A percentile compares a stretch with the other conserved stretches of the same genome.
Conservation (phyloP, 2,113 vertebrate species). For the Pelecanoides urinatrix region DNA sequence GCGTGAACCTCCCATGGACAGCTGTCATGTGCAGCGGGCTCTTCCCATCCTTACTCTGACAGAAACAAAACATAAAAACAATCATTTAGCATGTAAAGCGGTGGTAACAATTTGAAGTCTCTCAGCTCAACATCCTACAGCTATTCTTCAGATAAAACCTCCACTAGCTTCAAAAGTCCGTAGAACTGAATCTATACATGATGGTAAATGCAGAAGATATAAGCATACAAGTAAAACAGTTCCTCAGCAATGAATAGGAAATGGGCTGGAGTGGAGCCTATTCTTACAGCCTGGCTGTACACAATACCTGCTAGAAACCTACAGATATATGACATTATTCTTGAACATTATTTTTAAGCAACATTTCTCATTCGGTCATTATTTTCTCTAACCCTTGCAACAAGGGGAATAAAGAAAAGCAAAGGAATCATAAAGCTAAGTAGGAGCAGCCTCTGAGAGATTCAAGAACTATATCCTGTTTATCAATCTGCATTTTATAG, state of each 20-base stretch:
- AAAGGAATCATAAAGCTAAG: background rate
- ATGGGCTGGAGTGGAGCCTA: background rate
- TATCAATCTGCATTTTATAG: background rate
- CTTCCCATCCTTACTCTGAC: conserved; percentile 94
- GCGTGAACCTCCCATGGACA: conserved; percentile 92
- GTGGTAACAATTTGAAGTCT: background rate
- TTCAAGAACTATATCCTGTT: background rate
- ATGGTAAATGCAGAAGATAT: background rate
- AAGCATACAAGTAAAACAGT: background rate
- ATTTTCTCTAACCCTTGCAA: background rate
- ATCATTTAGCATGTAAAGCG: background rate
- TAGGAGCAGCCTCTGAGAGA: background rate
- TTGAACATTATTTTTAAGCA: background rate
- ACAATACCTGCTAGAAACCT: background rate
- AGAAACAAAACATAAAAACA: background rate
- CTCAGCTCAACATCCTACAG: background rate
- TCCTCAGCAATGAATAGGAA: background rate
- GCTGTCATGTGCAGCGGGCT: conserved; percentile 96
- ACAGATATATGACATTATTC: background rate
- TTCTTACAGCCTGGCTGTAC: background rate
- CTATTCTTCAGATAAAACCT: background rate
- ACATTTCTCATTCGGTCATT: background rate
- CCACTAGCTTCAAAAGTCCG: background rate
- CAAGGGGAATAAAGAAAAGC: background rate
- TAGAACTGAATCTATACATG: background rate